Evolutionary conservation across 2,888 invertebrate genomes (phyloP), one percentile per base, ranked within the genome.

Genomic region (Pristionchus japonicus): DNA sequence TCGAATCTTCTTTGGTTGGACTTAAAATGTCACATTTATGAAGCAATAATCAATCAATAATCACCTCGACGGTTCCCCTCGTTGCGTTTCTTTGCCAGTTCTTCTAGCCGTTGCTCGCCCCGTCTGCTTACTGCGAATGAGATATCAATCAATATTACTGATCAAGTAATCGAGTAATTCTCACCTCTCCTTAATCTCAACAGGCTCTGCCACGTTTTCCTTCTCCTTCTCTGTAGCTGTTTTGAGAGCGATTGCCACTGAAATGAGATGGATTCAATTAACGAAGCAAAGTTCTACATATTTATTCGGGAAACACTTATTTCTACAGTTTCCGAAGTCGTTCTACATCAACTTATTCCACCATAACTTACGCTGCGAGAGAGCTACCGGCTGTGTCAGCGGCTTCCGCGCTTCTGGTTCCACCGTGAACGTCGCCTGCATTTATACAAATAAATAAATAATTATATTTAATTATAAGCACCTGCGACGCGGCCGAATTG

Each of bases 401-500:
- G 87, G 87, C 27, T 61, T 87, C 27, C 87, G 31, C 52, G 34
- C 80, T 27, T 87, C 77, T 27, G 23, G 31, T 34, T 87, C 87
- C 0, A 87, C 61, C 6, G 80, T 80, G 40, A 87, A 87, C 15
- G 87, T 87, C 11, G 67, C 64, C 57, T 57, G n/a, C 6, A 52
- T 20, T 17, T 20, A 20, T 17, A 52, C 0, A 20, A 40, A 43
- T 15, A 40, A 40, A n/a, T 40, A n/a, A 40, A 49, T 49, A 47
- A 34, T 80, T 17, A 20, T 47, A 49, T 23, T 13, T n/a, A n/a
- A 13, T 74, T 37, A 23, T 31, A 74, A 40, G 3, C 27, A 77
- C 77, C 37, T 86, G 86, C 13, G 87, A 87, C 13, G 87, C 64
- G 27, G 87, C 87, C 6, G 87, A 87, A 27, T 74, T 87, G 20